These are phyloP conservation scores for Holothuria leucospilota DNA, from an alignment of 53 echinoderm and acorn worm species.

Conservation along the genomic window DNA sequence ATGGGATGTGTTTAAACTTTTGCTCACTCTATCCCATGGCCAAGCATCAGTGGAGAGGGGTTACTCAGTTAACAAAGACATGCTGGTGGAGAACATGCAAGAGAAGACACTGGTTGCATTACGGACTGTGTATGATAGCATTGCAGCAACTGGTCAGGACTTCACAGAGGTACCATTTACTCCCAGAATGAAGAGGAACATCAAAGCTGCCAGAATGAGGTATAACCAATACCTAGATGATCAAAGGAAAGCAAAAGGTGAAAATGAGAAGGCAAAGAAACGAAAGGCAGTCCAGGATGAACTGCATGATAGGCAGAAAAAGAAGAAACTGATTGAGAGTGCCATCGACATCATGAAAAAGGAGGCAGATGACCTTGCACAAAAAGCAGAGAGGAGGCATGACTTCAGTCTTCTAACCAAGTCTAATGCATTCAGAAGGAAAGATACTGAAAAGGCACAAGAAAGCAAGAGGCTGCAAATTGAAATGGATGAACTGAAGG, in stretches of 20 bases:
- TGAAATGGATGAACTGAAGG: neutral
- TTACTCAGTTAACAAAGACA: conserved; percentile 7
- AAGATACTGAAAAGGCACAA: too few relatives aligned
- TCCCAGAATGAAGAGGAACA: conserved; percentile 8
- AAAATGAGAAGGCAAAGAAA: neutral
- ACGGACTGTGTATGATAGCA: conserved; percentile 1
- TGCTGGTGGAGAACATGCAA: neutral
- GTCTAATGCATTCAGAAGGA: neutral
- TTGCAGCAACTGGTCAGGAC: conserved; percentile 2
- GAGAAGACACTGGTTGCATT: neutral
- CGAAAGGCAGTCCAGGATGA: neutral
- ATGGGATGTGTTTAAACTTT: too few relatives aligned
- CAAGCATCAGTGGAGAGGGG: neutral
- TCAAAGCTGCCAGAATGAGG: conserved; percentile 3
- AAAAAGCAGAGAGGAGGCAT: neutral
- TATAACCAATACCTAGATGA: neutral
- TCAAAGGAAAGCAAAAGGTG: neutral
- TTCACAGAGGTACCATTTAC: conserved; percentile 7
- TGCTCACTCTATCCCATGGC: neutral
- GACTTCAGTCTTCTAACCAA: conserved; percentile 7
- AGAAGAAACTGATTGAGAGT: conserved; percentile 1
- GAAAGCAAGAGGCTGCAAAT: neutral
- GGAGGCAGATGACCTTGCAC: conserved; percentile 6
- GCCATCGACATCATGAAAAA: conserved; percentile 7
- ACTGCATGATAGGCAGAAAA: conserved; percentile 6